These are phyloP conservation scores for Labeo catla DNA, from an alignment of 2,113 vertebrate species.

Conservation along the genomic window DNA sequence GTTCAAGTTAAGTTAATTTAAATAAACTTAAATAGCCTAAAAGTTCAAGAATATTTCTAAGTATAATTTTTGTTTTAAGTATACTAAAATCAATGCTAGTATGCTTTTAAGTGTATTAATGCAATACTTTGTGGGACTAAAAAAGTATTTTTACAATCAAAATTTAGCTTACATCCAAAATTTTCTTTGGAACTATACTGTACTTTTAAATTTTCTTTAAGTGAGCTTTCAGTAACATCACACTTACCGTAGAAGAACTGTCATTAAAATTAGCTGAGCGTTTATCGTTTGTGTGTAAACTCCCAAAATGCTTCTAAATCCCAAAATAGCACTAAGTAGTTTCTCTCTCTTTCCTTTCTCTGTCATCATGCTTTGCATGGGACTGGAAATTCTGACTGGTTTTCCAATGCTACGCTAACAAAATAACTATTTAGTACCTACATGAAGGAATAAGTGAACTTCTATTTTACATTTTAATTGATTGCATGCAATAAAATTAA, in stretches of 20 bases:
- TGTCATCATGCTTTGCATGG: background rate
- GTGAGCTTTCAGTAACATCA: background rate
- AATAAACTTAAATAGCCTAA: no score
- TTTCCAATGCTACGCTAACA: background rate
- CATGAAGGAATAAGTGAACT: background rate
- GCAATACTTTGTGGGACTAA: no score
- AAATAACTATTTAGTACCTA: background rate
- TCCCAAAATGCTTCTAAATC: constrained; percentile 5
- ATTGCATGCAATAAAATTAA: background rate
- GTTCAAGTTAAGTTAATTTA: no score
- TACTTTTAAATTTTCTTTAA: background rate
- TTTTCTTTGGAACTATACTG: no score
- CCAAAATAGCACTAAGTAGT: constrained; percentile 6
- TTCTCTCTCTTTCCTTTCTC: constrained; percentile 11
- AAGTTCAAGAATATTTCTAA: no score
- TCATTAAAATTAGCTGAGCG: background rate
- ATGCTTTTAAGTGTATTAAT: no score
- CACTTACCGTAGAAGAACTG: background rate
- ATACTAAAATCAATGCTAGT: no score
- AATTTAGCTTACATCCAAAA: no score
- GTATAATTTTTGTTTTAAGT: no score
- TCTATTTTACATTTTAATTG: background rate
- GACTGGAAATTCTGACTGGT: background rate
- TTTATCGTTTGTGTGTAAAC: background rate
- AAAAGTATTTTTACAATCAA: no score